A percentile compares a stretch with the other conserved stretches of the same genome.
These are phyloP conservation scores for Polydrusus cervinus DNA, from an alignment of 2,888 invertebrate species.

Conservation along the genomic window DNA sequence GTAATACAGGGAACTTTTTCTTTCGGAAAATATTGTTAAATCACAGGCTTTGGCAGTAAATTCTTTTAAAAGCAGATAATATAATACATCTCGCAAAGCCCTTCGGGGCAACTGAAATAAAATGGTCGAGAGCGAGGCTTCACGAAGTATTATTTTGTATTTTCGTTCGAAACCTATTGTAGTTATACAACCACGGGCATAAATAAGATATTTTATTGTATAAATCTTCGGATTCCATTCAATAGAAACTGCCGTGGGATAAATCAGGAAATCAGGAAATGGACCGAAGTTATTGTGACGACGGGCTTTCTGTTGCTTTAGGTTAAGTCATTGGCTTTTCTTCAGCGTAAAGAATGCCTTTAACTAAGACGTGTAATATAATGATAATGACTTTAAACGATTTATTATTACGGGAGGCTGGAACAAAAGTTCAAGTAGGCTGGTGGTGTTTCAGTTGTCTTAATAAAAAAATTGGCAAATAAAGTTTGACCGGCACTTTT, in stretches of 20 bases:
- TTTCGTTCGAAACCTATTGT: slow-evolving; percentile 44
- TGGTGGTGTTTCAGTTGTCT: too few species aligned
- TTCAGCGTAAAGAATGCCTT: slow-evolving; percentile 1
- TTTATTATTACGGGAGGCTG: neutral
- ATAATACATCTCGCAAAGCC: slow-evolving; percentile 39
- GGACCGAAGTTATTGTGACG: slow-evolving; percentile 29
- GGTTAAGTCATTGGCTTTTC: slow-evolving; percentile 12
- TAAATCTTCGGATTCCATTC: slow-evolving; percentile 39
- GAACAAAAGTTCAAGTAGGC: too few species aligned
- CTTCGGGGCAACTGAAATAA: slow-evolving; percentile 36
- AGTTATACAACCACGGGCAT: slow-evolving; percentile 42
- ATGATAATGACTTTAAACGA: slow-evolving; percentile 17
- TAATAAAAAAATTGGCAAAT: too few species aligned
- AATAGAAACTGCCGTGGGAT: slow-evolving; percentile 41
- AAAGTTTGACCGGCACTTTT: too few species aligned
- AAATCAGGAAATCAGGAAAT: slow-evolving; percentile 46
- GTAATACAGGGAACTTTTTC: neutral
- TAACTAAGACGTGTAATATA: slow-evolving; percentile 1
- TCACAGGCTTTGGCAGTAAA: neutral
- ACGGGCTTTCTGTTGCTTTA: slow-evolving; percentile 34
- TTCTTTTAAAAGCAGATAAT: slow-evolving; percentile 10
- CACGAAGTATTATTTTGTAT: slow-evolving; percentile 49
- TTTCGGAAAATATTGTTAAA: slow-evolving; percentile 3
- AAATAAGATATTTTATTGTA: slow-evolving; percentile 51
- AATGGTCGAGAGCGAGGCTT: slow-evolving; percentile 39